A percentile compares a stretch with the other conserved stretches of the same genome.
Evolutionary conservation across 2,888 invertebrate genomes (phyloP).

Genomic region (Lasiommata megera): DNA sequence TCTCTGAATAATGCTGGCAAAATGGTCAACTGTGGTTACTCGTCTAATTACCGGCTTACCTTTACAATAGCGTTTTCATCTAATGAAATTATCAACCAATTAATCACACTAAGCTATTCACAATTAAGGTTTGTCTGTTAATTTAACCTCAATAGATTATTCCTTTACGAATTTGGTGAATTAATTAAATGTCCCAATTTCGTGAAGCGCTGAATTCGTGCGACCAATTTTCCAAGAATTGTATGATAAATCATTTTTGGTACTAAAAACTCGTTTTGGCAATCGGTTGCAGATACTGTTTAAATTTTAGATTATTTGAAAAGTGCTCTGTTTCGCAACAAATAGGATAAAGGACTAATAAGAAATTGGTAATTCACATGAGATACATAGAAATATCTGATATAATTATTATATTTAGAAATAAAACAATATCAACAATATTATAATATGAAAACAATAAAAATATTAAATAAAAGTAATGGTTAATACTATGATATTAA

Average conservation of each 20-base stretch:
- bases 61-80: background rate
- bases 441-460: no score
- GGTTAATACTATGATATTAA: no score
- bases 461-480: no score
- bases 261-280: no score
- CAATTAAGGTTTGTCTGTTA: background rate
- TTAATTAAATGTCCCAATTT: background rate
- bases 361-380: no score
- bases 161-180: background rate
- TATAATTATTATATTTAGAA: no score
- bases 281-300: no score
- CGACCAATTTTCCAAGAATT: background rate
- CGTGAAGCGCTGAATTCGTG: background rate
- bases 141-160: background rate
- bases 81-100: background rate
- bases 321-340: no score
- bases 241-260: background rate
- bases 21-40: background rate
- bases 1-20: background rate
- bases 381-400: no score
- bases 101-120: background rate
- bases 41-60: background rate
- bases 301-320: no score
- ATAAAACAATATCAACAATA: no score
- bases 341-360: no score